Percentiles rank a stretch among this genome's conserved stretches.
phyloP scores from a whole-genome alignment of 2,888 invertebrate species.

The Endotricha flammealis region DNA sequence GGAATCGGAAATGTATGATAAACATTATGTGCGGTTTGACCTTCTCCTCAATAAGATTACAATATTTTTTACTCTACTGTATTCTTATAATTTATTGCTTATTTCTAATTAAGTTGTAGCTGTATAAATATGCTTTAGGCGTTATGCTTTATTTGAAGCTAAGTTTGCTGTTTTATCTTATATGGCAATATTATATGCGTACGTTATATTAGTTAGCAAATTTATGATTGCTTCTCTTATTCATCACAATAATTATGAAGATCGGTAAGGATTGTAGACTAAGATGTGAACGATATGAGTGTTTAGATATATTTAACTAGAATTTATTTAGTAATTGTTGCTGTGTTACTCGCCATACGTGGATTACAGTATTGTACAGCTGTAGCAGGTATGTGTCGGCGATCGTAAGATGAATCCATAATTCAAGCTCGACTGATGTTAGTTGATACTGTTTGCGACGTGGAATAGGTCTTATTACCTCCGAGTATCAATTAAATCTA shows the following conservation, averaged over 20 bases:
- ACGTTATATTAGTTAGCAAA: constrained; percentile 69
- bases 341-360: constrained; percentile 54
- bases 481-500: constrained; percentile 76
- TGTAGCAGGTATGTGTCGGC: constrained; percentile 37
- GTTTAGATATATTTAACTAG: constrained; percentile 62
- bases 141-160: constrained; percentile 57
- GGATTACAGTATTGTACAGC: constrained; percentile 43
- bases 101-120: constrained; percentile 55
- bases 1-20: constrained; percentile 3
- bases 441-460: constrained; percentile 68
- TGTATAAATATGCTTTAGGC: constrained; percentile 67
- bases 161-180: constrained; percentile 53
- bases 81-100: constrained; percentile 64
- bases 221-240: constrained; percentile 52
- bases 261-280: constrained; percentile 55
- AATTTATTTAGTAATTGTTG: constrained; percentile 62
- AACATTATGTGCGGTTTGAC: constrained; percentile 3
- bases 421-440: constrained; percentile 64
- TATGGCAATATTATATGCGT: constrained; percentile 57
- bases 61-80: constrained; percentile 41
- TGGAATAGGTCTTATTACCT: constrained; percentile 74
- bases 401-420: constrained; percentile 41
- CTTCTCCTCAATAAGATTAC: constrained; percentile 33
- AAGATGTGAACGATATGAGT: constrained; percentile 55
- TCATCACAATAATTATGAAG: constrained; percentile 68